These are phyloP conservation scores for Teinopalpus imperialis DNA, from an alignment of 2,888 invertebrate species.

Conservation along the genomic window DNA sequence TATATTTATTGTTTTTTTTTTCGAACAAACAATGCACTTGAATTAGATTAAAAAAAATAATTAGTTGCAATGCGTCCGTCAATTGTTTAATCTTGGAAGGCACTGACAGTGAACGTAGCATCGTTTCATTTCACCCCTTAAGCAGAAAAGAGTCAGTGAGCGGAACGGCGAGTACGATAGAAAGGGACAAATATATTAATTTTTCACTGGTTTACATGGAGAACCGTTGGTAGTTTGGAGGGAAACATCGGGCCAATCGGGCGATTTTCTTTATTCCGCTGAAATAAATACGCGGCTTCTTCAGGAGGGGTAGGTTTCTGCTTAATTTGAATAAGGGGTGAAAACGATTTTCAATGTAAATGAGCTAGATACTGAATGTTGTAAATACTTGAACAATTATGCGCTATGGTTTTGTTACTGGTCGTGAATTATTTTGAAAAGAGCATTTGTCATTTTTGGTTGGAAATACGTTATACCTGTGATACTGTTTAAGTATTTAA, in stretches of 20 bases:
- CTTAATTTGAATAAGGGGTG: conserved; percentile 41
- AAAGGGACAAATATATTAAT: conserved; percentile 53
- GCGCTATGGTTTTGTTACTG: conserved; percentile 1
- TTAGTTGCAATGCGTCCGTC: conserved; percentile 56
- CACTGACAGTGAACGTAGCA: conserved; percentile 59
- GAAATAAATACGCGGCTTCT: conserved; percentile 27
- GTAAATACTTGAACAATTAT: conserved; percentile 24
- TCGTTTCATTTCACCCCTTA: conserved; percentile 53
- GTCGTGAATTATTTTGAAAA: conserved; percentile 7
- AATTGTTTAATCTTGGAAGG: conserved; percentile 66
- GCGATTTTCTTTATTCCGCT: conserved; percentile 32
- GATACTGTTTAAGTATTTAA: no score
- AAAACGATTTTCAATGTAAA: conserved; percentile 27
- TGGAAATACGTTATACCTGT: no score
- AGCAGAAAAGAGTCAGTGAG: conserved; percentile 51
- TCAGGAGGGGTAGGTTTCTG: conserved; percentile 35
- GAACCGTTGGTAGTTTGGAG: conserved; percentile 53
- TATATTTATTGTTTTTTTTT: conserved; percentile 6
- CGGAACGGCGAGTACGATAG: conserved; percentile 38
- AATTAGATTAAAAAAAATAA: conserved; percentile 35
- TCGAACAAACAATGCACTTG: conserved; percentile 10
- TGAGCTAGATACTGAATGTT: conserved; percentile 20
- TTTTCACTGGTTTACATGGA: conserved; percentile 56
- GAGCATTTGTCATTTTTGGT: conserved; percentile 1
- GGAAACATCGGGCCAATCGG: conserved; percentile 55